phyloP scores from a whole-genome alignment of 2,888 invertebrate genomes.

The Eurois occulta region DNA sequence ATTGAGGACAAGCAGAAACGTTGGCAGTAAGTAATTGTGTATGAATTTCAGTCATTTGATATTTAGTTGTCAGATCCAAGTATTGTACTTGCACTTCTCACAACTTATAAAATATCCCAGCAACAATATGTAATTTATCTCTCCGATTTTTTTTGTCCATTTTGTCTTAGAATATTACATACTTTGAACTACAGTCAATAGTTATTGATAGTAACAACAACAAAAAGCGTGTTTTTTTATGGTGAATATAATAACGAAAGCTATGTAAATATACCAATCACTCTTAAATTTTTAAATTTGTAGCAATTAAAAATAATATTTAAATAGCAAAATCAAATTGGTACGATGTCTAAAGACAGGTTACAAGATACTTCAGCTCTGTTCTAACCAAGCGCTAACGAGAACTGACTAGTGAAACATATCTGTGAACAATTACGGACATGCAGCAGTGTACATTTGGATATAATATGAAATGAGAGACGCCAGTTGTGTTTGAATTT shows the following conservation, averaged over 20 bases:
- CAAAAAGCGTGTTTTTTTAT: background rate
- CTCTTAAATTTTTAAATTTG: background rate
- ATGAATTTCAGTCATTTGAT: slow-evolving; percentile 21
- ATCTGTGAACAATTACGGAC: slow-evolving; percentile 23
- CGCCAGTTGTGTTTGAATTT: background rate
- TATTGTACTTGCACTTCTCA: background rate
- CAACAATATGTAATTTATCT: background rate
- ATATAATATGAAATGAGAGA: slow-evolving; percentile 25
- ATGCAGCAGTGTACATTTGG: background rate
- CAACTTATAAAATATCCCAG: background rate
- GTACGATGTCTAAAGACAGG: slow-evolving; percentile 18
- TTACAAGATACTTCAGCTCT: background rate
- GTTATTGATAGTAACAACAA: background rate
- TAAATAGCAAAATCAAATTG: background rate
- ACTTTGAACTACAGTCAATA: background rate
- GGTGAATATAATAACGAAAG: background rate
- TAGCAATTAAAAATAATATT: background rate
- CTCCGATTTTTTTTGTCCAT: background rate
- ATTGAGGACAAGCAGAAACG: slow-evolving; percentile 10
- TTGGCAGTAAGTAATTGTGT: background rate
- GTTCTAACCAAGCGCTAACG: slow-evolving; percentile 17
- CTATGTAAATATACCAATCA: background rate
- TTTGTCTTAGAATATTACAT: background rate
- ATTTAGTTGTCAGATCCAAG: slow-evolving; percentile 7
- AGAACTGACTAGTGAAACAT: slow-evolving; percentile 7